A percentile compares a stretch with the other conserved stretches of the same genome.
phyloP scores from a whole-genome alignment of 2,888 invertebrate species.

The Busseola fusca region DNA sequence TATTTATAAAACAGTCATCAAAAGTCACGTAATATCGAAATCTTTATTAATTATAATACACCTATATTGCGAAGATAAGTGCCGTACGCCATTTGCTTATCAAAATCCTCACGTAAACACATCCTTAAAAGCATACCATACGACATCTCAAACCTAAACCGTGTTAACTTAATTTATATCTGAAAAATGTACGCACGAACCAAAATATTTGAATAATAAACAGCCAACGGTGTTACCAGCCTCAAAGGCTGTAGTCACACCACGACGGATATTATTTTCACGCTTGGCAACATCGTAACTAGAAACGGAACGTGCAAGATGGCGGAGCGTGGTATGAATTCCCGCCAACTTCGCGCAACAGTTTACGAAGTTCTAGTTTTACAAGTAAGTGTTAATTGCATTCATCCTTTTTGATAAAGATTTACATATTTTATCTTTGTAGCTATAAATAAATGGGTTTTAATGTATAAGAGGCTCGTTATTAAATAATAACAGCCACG shows the following conservation, averaged over 20 bases:
- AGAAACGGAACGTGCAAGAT: conserved; percentile 77
- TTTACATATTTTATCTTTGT: conserved; percentile 49
- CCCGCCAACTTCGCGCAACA: conserved; percentile 60
- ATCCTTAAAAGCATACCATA: background rate
- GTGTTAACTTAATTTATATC: conserved; percentile 26
- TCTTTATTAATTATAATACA: background rate
- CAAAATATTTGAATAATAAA: conserved; percentile 69
- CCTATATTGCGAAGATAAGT: background rate
- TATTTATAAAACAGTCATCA: background rate
- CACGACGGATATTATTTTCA: conserved; percentile 85
- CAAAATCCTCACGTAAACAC: conserved; percentile 10
- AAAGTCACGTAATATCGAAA: background rate
- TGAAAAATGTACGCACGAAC: conserved; percentile 65
- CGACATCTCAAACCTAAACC: conserved; percentile 8
- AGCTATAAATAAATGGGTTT: conserved; percentile 11
- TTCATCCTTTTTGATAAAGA: conserved; percentile 50
- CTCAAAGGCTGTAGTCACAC: conserved; percentile 81
- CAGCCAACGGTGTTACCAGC: conserved; percentile 69
- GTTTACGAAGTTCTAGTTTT: conserved; percentile 61
- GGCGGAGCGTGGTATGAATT: conserved; percentile 59
- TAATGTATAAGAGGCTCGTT: background rate
- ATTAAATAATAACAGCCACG: no score
- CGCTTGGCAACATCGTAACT: conserved; percentile 82
- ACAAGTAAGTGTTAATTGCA: conserved; percentile 62
- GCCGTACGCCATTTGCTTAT: conserved; percentile 26